phyloP scores from a whole-genome alignment of 1,140 invertebrate species.

The Parapsyche elsis region DNA sequence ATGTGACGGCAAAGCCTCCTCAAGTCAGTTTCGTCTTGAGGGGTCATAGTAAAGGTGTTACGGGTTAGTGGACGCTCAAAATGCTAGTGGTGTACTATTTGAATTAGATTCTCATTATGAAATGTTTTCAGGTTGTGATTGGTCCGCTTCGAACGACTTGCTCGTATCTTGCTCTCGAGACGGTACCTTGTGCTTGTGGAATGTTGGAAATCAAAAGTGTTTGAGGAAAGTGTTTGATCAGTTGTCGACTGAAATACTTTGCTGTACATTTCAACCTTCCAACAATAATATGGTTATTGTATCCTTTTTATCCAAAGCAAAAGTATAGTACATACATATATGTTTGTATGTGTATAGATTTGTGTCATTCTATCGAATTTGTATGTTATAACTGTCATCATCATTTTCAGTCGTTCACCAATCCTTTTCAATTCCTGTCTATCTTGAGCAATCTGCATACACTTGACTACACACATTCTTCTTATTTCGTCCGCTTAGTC shows the following conservation, averaged over 20 bases:
- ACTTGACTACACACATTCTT: no score
- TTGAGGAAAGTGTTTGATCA: slow-evolving; percentile 76
- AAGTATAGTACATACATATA: no score
- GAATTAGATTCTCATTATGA: no score
- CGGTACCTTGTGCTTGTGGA: slow-evolving; percentile 82
- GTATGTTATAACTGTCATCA: no score
- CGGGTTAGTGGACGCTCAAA: no score
- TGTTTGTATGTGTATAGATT: background rate
- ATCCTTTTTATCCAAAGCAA: slow-evolving; percentile 67
- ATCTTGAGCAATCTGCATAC: no score
- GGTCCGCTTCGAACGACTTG: slow-evolving; percentile 88
- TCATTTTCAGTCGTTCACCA: no score
- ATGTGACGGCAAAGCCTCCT: slow-evolving; percentile 77
- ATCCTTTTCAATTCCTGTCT: no score
- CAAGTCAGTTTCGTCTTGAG: slow-evolving; percentile 78
- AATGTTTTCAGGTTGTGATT: slow-evolving; percentile 75
- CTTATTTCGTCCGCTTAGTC: no score
- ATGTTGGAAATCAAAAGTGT: slow-evolving; percentile 70
- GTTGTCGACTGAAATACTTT: slow-evolving; percentile 71
- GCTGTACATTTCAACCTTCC: slow-evolving; percentile 84
- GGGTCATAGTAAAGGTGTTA: slow-evolving; percentile 81
- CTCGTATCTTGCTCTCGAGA: slow-evolving; percentile 84
- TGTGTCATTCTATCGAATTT: no score
- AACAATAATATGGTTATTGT: slow-evolving; percentile 92
- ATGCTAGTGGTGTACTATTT: background rate